Evolutionary conservation across 2,888 invertebrate species (phyloP).

Genomic region (Drosophila birchii): DNA sequence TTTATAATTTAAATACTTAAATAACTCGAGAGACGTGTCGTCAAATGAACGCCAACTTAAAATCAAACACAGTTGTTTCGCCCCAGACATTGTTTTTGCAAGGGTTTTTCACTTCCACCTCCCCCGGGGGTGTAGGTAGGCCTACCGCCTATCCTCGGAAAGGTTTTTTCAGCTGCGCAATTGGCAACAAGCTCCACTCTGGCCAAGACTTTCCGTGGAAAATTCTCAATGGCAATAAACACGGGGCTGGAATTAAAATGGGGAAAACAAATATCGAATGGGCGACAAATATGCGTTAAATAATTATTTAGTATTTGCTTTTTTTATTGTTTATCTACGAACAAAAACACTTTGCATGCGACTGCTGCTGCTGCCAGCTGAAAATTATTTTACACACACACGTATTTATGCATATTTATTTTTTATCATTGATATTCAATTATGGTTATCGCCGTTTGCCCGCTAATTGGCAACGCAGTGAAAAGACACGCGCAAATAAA

Average conservation of each 20-base stretch:
- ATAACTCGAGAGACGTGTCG: conserved; percentile 9
- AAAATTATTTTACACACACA: conserved; percentile 47
- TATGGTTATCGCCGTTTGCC: conserved; percentile 63
- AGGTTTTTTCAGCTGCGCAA: conserved; percentile 62
- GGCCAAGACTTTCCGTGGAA: conserved; percentile 20
- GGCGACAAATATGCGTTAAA: conserved; percentile 53
- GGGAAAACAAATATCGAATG: conserved; percentile 41
- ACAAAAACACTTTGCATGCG: conserved; percentile 36
- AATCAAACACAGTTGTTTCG: conserved; percentile 63
- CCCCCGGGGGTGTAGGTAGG: background rate
- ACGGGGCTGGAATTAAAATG: conserved; percentile 28
- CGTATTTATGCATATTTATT: conserved; percentile 38
- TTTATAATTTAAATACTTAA: conserved; percentile 37
- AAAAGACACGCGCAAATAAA: conserved; percentile 60
- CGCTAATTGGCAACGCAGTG: conserved; percentile 54
- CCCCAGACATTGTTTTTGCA: conserved; percentile 26
- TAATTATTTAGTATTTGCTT: conserved; percentile 56
- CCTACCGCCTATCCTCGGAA: conserved; percentile 20
- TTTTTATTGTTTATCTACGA: conserved; percentile 54
- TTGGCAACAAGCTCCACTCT: background rate
- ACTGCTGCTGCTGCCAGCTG: conserved; percentile 44
- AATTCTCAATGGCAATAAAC: conserved; percentile 48
- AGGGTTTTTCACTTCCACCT: conserved; percentile 16
- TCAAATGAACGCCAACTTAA: conserved; percentile 49
- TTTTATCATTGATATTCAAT: conserved; percentile 72